Percentiles rank a stretch among this genome's conserved stretches.
Evolutionary conservation across 2,888 invertebrate species (phyloP).

Genomic region (Pseudoips prasinana): DNA sequence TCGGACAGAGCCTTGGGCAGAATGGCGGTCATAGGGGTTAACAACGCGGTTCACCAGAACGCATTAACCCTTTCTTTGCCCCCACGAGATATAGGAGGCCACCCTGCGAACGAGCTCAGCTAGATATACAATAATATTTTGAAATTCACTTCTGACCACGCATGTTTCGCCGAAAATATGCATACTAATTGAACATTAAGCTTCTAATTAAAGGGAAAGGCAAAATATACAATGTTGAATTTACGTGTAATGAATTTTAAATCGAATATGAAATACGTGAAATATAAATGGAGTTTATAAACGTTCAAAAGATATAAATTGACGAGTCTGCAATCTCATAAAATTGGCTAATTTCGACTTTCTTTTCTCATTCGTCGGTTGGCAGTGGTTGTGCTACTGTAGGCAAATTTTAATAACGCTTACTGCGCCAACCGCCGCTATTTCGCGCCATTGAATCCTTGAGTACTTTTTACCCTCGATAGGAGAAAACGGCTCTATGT

Average conservation of each 20-base stretch:
- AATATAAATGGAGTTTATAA: slow-evolving; percentile 32
- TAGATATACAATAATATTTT: slow-evolving; percentile 30
- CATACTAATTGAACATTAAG: slow-evolving; percentile 25
- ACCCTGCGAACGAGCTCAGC: slow-evolving; percentile 30
- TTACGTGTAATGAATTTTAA: neutral
- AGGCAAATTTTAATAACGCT: slow-evolving; percentile 74
- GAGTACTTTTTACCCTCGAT: slow-evolving; percentile 56
- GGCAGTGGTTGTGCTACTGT: slow-evolving; percentile 55
- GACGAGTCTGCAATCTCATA: slow-evolving; percentile 59
- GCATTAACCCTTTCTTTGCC: slow-evolving; percentile 60
- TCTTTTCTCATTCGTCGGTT: slow-evolving; percentile 55
- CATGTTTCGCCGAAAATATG: slow-evolving; percentile 22
- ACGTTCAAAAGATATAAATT: slow-evolving; percentile 40
- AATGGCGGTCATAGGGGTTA: slow-evolving; percentile 55
- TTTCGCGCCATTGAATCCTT: slow-evolving; percentile 65
- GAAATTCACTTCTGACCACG: slow-evolving; percentile 18
- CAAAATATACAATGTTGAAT: slow-evolving; percentile 2
- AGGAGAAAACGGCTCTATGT: slow-evolving; percentile 40
- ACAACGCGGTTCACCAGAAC: slow-evolving; percentile 51
- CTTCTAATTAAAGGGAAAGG: slow-evolving; percentile 21
- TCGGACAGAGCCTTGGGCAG: slow-evolving; percentile 43
- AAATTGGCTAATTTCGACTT: slow-evolving; percentile 63
- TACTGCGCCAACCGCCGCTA: slow-evolving; percentile 54
- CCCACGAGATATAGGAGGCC: slow-evolving; percentile 42
- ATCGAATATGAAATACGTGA: neutral